Conservation (phyloP, 1,140 invertebrate species). For the Musca vetustissima region DNA sequence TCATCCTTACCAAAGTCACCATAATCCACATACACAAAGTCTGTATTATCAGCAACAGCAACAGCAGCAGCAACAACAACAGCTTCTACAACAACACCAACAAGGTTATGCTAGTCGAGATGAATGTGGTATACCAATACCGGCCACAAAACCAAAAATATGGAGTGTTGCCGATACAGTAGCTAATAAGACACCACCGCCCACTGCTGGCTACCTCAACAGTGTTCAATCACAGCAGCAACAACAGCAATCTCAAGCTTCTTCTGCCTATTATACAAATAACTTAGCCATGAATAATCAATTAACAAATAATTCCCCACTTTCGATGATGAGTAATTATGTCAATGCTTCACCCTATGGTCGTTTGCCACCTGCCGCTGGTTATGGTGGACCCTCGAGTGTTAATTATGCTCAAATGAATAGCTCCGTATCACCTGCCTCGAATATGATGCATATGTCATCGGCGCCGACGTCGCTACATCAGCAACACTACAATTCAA, state of each 20-base stretch:
- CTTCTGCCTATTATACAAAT: conserved; percentile 30
- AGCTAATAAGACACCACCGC: conserved; percentile 91
- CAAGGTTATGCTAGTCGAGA: conserved; percentile 55
- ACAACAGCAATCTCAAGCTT: conserved; percentile 29
- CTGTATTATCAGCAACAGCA: conserved; percentile 36
- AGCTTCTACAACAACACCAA: conserved; percentile 33
- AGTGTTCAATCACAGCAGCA: conserved; percentile 29
- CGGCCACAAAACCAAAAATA: conserved; percentile 93
- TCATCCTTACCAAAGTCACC: conserved; percentile 53
- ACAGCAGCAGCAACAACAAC: conserved; percentile 36
- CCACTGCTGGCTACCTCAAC: conserved; percentile 53
- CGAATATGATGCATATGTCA: conserved; percentile 36
- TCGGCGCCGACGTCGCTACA: conserved; percentile 37
- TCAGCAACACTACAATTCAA: conserved; percentile 48
- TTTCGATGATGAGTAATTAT: conserved; percentile 55
- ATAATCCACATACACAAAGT: conserved; percentile 33
- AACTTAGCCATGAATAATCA: conserved; percentile 27
- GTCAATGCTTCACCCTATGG: conserved; percentile 54
- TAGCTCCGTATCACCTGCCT: background rate
- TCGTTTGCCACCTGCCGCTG: conserved; percentile 50
- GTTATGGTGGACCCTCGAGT: background rate
- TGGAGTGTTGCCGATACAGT: conserved; percentile 96
- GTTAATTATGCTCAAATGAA: conserved; percentile 2
- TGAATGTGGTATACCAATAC: conserved; percentile 81
- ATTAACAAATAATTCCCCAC: conserved; percentile 47